Base-by-base conservation (phyloP, 1,140 invertebrate genomes). In the Probaryconus sp. region DNA sequence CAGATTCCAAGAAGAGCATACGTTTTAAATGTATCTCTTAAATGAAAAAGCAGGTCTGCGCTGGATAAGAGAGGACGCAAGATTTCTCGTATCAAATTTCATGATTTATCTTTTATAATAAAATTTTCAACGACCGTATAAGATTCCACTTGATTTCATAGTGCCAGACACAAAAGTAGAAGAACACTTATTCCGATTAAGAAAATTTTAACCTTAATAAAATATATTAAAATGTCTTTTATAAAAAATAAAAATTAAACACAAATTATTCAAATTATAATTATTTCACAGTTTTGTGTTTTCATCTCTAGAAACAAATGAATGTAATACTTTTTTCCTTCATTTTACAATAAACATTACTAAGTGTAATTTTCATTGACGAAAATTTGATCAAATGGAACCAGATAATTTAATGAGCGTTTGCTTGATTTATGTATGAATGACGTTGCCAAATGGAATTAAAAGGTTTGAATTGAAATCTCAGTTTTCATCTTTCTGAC, bases 81-180 rank as follows among this genome's bases (percentile, higher is more conserved):
- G 64, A 37, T 20, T 35, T 43, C 37, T 20, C 37, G 56, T 68
- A 69, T 75, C 53, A 48, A 30, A 51, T 69, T 75, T 20, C 72
- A 7, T 75, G 72, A 75, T 75, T 75, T 69, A 75, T 69, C 53
- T 38, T 56, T 33, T 30, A 69, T 75, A 69, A 69, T 69, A 69
- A 75, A 69, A 64, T 65, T 60, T 51, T 60, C 50, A 40, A 53
- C 13, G 33, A 4, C 51, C 13, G 38, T 53, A 61, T 65, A 61
- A 47, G 20, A 50, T 63, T 65, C 7, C 45, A 37, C 21, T 11
- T 13, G 24, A 35, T 13, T 45, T 14, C 7, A 17, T 18, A 11
- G n/a, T 18, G n/a, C n/a, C 31, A 2, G 31, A 9, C n/a, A 5
- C 3, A 35, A 35, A 35, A 35, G 31, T 35, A n/a, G n/a, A n/a